phyloP scores from a whole-genome alignment of 2,888 invertebrate species.

The Machimus atricapillus region DNA sequence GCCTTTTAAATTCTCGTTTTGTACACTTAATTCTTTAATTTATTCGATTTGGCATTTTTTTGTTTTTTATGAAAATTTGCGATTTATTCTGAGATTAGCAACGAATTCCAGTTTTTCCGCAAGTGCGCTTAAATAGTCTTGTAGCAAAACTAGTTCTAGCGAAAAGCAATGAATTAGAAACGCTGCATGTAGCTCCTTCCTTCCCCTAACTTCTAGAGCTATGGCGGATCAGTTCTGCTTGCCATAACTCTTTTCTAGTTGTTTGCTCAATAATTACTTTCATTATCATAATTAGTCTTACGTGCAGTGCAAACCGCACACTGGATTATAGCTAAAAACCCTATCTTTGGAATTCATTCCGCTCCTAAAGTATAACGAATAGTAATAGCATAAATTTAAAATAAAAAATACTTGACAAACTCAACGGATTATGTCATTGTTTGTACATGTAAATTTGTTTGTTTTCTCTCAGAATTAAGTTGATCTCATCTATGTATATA shows the following conservation, averaged over 20 bases:
- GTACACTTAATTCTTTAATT: conserved; percentile 37
- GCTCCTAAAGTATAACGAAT: too few species aligned
- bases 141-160: neutral
- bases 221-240: neutral
- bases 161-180: neutral
- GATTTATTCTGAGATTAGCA: conserved; percentile 63
- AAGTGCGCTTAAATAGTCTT: neutral
- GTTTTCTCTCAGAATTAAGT: too few species aligned
- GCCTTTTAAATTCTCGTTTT: neutral
- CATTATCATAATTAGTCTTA: neutral
- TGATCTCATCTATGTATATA: too few species aligned
- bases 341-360: neutral
- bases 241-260: neutral
- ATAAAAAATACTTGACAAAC: too few species aligned
- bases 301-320: neutral
- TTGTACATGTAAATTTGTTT: too few species aligned
- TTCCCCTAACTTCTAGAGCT: neutral
- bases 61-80: conserved; percentile 35
- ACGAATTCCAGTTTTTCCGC: conserved; percentile 1
- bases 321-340: neutral
- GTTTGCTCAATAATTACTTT: neutral
- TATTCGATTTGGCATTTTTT: conserved; percentile 41
- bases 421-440: too few species aligned
- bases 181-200: neutral
- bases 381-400: too few species aligned